Evolutionary conservation across 2,888 invertebrate species (phyloP).

Genomic region (Hypolimnas misippus): DNA sequence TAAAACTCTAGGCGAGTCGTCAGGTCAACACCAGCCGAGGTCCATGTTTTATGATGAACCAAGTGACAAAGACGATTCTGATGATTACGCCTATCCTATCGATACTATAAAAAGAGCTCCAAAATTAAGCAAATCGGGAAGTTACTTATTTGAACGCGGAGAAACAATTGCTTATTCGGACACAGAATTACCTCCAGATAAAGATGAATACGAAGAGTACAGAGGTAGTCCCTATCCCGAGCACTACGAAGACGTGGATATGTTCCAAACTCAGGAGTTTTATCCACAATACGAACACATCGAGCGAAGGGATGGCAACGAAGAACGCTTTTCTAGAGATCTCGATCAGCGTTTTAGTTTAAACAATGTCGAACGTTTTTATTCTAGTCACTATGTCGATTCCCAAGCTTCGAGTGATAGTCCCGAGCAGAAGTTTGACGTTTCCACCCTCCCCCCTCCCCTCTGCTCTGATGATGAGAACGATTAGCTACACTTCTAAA

Average conservation of each 20-base stretch:
- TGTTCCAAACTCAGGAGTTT: conserved; percentile 79
- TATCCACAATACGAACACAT: conserved; percentile 76
- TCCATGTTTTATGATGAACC: conserved; percentile 71
- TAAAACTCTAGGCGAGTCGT: conserved; percentile 64
- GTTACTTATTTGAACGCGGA: conserved; percentile 72
- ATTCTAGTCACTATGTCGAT: conserved; percentile 83
- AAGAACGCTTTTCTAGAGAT: conserved; percentile 67
- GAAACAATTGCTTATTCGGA: conserved; percentile 78
- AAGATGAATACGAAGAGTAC: conserved; percentile 76
- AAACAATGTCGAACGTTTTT: conserved; percentile 76
- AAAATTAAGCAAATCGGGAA: conserved; percentile 71
- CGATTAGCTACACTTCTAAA: conserved; percentile 59
- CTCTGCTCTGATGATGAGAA: conserved; percentile 90
- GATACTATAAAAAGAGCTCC: conserved; percentile 81
- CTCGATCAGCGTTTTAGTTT: conserved; percentile 78
- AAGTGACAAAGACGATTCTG: conserved; percentile 78
- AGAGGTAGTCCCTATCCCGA: conserved; percentile 78
- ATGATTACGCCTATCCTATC: conserved; percentile 79
- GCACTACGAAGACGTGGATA: conserved; percentile 71
- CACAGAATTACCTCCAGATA: conserved; percentile 70
- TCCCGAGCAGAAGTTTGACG: conserved; percentile 90
- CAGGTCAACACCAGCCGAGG: conserved; percentile 64
- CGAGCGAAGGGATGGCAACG: conserved; percentile 54
- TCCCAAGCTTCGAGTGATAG: conserved; percentile 86
- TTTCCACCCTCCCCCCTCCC: conserved; percentile 90